A percentile compares a stretch with the other conserved stretches of the same genome.
Evolutionary conservation across 2,888 invertebrate species (phyloP).

Genomic region (Pachycephus smyrnensis): DNA sequence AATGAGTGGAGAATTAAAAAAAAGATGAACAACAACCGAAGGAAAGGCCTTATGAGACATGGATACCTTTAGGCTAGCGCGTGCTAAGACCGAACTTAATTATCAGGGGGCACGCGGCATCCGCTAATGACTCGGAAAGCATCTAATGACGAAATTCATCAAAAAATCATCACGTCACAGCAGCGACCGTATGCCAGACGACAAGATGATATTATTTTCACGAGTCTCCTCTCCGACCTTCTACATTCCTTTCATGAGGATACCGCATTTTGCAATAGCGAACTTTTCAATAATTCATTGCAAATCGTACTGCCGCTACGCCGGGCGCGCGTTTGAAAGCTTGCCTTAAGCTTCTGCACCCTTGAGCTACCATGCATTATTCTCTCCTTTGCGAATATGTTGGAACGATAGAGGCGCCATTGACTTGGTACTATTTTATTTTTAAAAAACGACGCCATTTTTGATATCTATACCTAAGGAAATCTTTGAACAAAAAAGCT

Average conservation of each 20-base stretch:
- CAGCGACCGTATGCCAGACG: neutral
- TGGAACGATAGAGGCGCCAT: neutral
- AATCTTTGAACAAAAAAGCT: too few species aligned
- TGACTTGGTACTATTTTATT: too few species aligned
- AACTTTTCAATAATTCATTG: too few species aligned
- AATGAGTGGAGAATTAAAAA: neutral
- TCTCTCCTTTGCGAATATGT: neutral
- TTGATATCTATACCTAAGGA: too few species aligned
- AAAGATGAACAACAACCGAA: neutral
- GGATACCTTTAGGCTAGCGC: conserved; percentile 52
- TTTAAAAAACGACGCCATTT: too few species aligned
- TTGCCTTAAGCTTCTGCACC: neutral
- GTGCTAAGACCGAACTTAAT: conserved; percentile 52
- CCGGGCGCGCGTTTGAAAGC: neutral
- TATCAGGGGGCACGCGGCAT: conserved; percentile 33
- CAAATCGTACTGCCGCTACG: too few species aligned
- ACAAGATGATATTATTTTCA: too few species aligned
- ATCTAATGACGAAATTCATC: conserved; percentile 54
- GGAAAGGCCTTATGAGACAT: conserved; percentile 29
- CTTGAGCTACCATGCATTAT: neutral
- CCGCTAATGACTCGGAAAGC: conserved; percentile 48
- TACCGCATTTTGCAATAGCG: too few species aligned
- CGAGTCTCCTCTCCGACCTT: too few species aligned
- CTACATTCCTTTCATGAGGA: too few species aligned
- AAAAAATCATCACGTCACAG: conserved; percentile 51